Evolutionary conservation across 2,888 invertebrate genomes (phyloP).

Genomic region (Chrysina gloriosa): DNA sequence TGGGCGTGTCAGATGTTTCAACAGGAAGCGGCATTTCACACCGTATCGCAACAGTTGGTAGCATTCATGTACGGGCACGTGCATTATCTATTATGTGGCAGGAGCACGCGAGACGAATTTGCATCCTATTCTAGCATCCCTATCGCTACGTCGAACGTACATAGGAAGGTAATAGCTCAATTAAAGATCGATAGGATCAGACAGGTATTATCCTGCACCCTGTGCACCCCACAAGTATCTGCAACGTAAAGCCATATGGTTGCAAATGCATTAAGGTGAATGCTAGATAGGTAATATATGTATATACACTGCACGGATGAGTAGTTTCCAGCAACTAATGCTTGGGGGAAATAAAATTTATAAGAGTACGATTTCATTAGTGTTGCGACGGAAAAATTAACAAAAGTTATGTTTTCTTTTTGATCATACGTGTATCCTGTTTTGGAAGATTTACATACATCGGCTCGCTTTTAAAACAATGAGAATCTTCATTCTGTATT

Average conservation of each 20-base stretch:
- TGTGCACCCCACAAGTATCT: not conserved
- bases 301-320: not conserved
- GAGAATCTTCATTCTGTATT: no score
- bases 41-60: slow-evolving; percentile 40
- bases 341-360: no score
- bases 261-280: no score
- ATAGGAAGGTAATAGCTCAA: slow-evolving; percentile 17
- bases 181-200: slow-evolving; percentile 17
- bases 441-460: no score
- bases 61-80: slow-evolving; percentile 3
- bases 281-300: no score
- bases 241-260: not conserved
- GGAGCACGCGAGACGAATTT: slow-evolving; percentile 44
- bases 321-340: no score
- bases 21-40: slow-evolving; percentile 38
- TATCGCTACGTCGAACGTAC: not conserved
- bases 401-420: no score
- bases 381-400: no score
- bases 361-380: no score
- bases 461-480: no score
- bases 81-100: slow-evolving; percentile 16
- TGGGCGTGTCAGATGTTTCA: slow-evolving; percentile 21
- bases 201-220: not conserved
- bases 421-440: no score
- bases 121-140: slow-evolving; percentile 10